Evolutionary conservation across 1,140 invertebrate species (phyloP), one percentile per base, ranked within the genome.

Genomic region (Antheraea pernyi): DNA sequence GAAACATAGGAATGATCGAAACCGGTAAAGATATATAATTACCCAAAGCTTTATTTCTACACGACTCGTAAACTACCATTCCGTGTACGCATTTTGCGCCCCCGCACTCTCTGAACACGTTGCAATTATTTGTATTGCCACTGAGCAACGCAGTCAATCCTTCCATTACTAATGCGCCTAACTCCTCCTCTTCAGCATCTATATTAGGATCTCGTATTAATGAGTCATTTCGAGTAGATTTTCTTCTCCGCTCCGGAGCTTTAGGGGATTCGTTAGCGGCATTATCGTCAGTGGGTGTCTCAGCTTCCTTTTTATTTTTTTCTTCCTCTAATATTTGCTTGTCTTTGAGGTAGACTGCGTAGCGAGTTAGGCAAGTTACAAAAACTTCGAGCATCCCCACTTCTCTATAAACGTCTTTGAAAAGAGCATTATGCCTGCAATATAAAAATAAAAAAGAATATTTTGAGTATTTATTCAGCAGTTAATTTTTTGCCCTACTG

Each of bases 351-450:
- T 97, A 94, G 10, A 95, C 95, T 9, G 96, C 96, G 91, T 98
- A 99, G 60, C 97, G 94, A 74, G 96, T 96, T 7, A 99, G 93
- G 92, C 97, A 98, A n/a, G 97, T 97, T 0, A 99, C 97, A 85
- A 99, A 97, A 8, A 99, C 98, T 94, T 99, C 99, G 69, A 99
- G 91, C 90, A 99, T 96, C 16, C 99, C 99, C 59, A 99, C 98
- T 93, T 99, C 99, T 77, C 99, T 94, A 88, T 98, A 99, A 3
- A 99, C 99, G 91, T 99, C 98, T 94, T 99, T 99, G 89, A 99
- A 99, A 77, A 99, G 95, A 66, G 93, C 89, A 89, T 99, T 98
- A 84, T 98, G 96, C 76, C 96, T 97, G 77, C 73, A 93, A 76
- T 59, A 74, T 91, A 68, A 10, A 74, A 68, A 68, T 61, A 65